A percentile compares a stretch with the other conserved stretches of the same genome.
phyloP scores from a whole-genome alignment of 2,888 invertebrate species.

The Hypselothyrea guttata region DNA sequence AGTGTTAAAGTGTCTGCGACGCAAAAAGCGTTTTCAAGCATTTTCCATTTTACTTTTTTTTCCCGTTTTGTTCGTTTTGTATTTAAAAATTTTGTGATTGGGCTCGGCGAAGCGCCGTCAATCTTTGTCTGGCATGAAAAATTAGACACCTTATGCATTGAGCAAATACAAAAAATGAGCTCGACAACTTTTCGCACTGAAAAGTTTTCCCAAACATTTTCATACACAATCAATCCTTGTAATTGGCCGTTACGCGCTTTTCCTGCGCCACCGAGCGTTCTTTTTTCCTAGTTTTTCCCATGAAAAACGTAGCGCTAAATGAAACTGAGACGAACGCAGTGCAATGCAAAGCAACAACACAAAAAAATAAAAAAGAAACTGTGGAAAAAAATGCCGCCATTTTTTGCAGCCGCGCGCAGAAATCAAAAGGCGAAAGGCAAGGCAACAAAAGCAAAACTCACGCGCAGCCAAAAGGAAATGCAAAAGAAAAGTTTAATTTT shows the following conservation, averaged over 20 bases:
- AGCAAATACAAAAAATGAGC: slow-evolving; percentile 37
- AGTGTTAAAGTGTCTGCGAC: slow-evolving; percentile 78
- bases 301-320: slow-evolving; percentile 80
- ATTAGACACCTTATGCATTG: slow-evolving; percentile 78
- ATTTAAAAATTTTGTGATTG: slow-evolving; percentile 70
- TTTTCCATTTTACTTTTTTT: slow-evolving; percentile 9
- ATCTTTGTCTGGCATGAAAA: slow-evolving; percentile 76
- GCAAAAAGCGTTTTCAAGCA: slow-evolving; percentile 45
- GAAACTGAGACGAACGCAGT: slow-evolving; percentile 63
- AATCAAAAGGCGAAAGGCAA: slow-evolving; percentile 51
- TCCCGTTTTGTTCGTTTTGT: slow-evolving; percentile 37
- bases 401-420: slow-evolving; percentile 60
- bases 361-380: slow-evolving; percentile 17
- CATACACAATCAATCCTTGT: slow-evolving; percentile 82
- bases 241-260: slow-evolving; percentile 79
- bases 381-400: slow-evolving; percentile 50
- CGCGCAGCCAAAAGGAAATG: slow-evolving; percentile 60
- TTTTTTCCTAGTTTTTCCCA: slow-evolving; percentile 69
- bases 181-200: slow-evolving; percentile 56
- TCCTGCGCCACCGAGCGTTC: slow-evolving; percentile 39
- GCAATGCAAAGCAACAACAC: slow-evolving; percentile 1
- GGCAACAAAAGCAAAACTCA: slow-evolving; percentile 60
- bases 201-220: slow-evolving; percentile 74
- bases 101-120: slow-evolving; percentile 66
- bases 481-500: slow-evolving; percentile 81